Base-by-base conservation (phyloP, 2,888 invertebrate genomes). In the Chalcosyrphus nemorum region DNA sequence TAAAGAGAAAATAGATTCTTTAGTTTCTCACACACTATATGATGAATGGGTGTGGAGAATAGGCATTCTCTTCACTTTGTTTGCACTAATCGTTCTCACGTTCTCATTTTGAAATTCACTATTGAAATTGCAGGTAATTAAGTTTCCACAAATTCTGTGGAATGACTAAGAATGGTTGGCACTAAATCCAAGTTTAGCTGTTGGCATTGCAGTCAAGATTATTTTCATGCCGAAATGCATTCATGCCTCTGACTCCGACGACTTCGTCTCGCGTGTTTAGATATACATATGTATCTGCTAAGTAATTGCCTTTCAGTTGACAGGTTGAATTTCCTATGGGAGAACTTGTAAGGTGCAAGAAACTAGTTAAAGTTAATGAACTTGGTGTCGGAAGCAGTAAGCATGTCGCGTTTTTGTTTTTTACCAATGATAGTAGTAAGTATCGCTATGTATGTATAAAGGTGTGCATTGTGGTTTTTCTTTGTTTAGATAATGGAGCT, bases 31-130 rank as follows among this genome's bases (percentile, higher is more conserved):
- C 27, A 50, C 47, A 61, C 13, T 27, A 35, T 29, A 41, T 21
- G 57, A 59, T 59, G 27, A 35, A 52, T 29, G 61, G 54, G 11
- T 43, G 11, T 29, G 15, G 21, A 43, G 21, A 32, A 11, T 5
- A 32, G 19, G 29, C 19, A 13, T 24, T 21, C 27, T 17, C 38
- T 52, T 61, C 50, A 52, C 59, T 50, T 71, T 71, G 71, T 59
- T 59, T 50, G 19, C 35, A 41, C 17, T 61, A 13, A 41, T 59
- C 29, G 50, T 59, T 71, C 71, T 61, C 71, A 71, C 71, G 59
- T 61, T 59, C 59, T 59, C 38, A 27, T 71, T 59, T 61, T 11
- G 1, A 43, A 41, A 63, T 7, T 52, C 5, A 41, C 32, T 2
- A 15, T 35, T 24, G 9, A 66, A 52, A 52, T 7, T 27, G 54